Base-by-base conservation (phyloP, 64 coral and sea anemone species). In the Platygyra sinensis region DNA sequence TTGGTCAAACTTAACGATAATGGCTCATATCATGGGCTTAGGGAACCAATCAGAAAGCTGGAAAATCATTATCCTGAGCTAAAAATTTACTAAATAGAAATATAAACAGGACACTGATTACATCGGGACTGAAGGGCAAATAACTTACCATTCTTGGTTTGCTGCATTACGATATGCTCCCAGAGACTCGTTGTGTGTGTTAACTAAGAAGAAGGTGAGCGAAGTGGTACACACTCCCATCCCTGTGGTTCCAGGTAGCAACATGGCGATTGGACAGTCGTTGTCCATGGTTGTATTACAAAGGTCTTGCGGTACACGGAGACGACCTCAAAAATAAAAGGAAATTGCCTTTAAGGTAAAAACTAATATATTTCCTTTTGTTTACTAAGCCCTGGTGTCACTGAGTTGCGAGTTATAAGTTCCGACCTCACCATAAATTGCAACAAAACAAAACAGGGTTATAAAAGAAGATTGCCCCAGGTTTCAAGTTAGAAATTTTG, bases 241-340 rank as follows among this genome's bases (percentile, higher is more conserved):
- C 24, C 81, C 81, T 42, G 32, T 51, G 63, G 81, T 85, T 15
- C 81, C 71, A 33, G 81, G 63, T 1, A 85, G 81, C 14, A 85
- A 22, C 81, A 85, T 85, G 10, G 81, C 81, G 24, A 85, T 85
- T 71, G 81, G 60, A 63, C 81, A 85, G 38, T 71, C 31, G 22
- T 50, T 72, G 39, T 85, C 81, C 81, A 85, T 85, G 36, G 81
- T 63, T 9, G 62, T 71, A 71, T 85, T 85, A 63, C 33, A 71
- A 14, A 85, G 81, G n/a, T 85, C 81, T 30, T 85, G 19, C 50
- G 81, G 81, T 10, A 85, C 81, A 22, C 81, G 81, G 10, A 85
- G 81, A 28, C 62, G 81, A 27, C 81, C 81, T 85, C 5, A 22
- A 25, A 69, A 5, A n/a, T 0, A 29, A 29, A 69, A 69, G 29